A percentile compares a stretch with the other conserved stretches of the same genome.
Conservation (phyloP, 2,888 invertebrate species). For the Acholoe squamosa region DNA sequence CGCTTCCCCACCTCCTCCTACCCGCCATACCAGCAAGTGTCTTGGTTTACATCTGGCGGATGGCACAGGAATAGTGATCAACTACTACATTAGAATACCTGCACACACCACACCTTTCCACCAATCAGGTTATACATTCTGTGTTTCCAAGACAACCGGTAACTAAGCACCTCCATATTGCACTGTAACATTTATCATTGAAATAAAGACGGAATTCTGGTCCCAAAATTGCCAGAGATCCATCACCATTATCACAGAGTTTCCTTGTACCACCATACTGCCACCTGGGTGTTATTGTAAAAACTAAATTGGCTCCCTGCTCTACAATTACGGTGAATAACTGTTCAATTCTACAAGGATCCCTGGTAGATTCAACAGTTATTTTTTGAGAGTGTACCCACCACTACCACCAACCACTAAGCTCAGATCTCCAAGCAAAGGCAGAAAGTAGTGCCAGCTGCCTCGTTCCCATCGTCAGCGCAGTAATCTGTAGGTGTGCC, state of each 20-base stretch:
- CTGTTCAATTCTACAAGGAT: no score
- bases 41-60: not conserved
- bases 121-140: constrained; percentile 18
- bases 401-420: no score
- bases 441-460: constrained; percentile 8
- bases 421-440: not conserved
- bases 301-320: no score
- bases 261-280: no score
- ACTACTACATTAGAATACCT: constrained; percentile 14
- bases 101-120: not conserved
- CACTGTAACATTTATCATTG: no score
- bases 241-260: no score
- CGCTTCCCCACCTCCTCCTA: not conserved
- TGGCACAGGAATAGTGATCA: not conserved
- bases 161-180: not conserved
- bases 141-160: not conserved
- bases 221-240: no score
- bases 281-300: no score
- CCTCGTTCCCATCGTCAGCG: constrained; percentile 11
- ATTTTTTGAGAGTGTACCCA: no score
- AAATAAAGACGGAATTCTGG: no score
- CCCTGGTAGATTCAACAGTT: no score
- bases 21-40: not conserved
- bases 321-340: no score
- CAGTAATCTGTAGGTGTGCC: constrained; percentile 33